Evolutionary conservation across 2,797 vertebrate species (phyloP), one percentile per base, ranked within the genome.

Genomic region (Amblyraja radiata): DNA sequence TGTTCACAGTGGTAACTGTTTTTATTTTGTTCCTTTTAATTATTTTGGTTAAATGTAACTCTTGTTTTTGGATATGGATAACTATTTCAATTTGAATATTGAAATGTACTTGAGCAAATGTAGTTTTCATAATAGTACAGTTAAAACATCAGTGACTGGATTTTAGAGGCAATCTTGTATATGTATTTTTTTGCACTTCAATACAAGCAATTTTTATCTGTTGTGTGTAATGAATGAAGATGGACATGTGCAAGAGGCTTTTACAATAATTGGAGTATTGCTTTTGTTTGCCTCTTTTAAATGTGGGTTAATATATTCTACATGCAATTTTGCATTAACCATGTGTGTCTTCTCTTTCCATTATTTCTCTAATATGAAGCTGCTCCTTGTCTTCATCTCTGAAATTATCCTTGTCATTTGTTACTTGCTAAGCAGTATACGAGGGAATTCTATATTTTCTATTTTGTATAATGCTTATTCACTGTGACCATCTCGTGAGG

Each of bases 1-100:
- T 74, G 91, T 91, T 78, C 61, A 93, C 77, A 76, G 63, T 36
- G 32, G 63, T 93, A 81, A 94, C 84, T 93, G 39, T 93, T 21
- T 58, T 81, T 6, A 74, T 74, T 39, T 54, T 39, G 21, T 18
- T 46, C 28, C 10, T 93, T 73, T 58, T 93, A 25, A 74, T 36
- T 73, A 32, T 73, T 58, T 25, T n/a, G 10, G 18, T 68, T 68
- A 84, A 88, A 68, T 68, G n/a, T 16, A 88, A 28, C 63, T 32
- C 32, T 32, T 36, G 61, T 21, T 1, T 68, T 68, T 4, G 0
- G 9, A 16, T 86, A 25, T 6, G 28, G 83, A 6, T n/a, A 68
- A 88, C 32, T 63, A 63, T 63, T 63, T 6, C 65, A 68, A 68
- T 36, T 88, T 68, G 14, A 14, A 88, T 5, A 88, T 36, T 68